Evolutionary conservation across 2,113 vertebrate species (phyloP), one percentile per base, ranked within the genome.

Genomic region (Bubo blakistoni): DNA sequence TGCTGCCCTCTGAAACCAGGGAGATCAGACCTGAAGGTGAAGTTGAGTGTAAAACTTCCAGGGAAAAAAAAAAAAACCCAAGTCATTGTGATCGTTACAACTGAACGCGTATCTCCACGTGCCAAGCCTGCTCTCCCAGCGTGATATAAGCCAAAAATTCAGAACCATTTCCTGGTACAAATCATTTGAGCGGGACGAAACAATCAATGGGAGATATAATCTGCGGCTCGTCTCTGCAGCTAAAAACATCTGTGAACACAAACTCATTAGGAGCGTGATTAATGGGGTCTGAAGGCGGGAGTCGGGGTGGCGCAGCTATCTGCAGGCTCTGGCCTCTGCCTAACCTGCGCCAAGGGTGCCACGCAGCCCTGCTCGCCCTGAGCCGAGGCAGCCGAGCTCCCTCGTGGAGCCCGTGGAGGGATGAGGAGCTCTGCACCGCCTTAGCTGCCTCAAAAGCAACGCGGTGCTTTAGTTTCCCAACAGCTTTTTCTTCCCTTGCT

Each of bases 381-480:
- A 46, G 21, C 70, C n/a, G 1, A 8, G 66, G 4, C 42, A 49
- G 2, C 9, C 19, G 0, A 49, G 30, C 24, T 25, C 0, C 0
- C n/a, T 20, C 0, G 0, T 13, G 67, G 34, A 62, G 42, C 59
- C 25, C 7, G 16, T 0, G 1, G 52, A 84, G 40, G 8, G 29
- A 4, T 29, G 15, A n/a, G 61, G 40, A 42, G 78, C 40, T 42
- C 55, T 16, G 65, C 11, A 3, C 47, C 4, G 3, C 7, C 5
- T 7, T 27, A 1, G 16, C 51, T 19, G 10, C 52, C 61, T 67
- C 57, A 4, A 2, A 6, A 76, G 17, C 3, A 14, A 6, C 34
- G 51, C 21, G 7, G 18, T 2, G 13, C 51, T 59, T 59, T 11
- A 2, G 11, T 16, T 84, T 46, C 29, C 66, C 49, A 13, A 26